A percentile compares a stretch with the other conserved stretches of the same genome.
These are phyloP conservation scores for Noctuana brunneofusca DNA, from an alignment of 2,888 invertebrate genomes.

Conservation along the genomic window DNA sequence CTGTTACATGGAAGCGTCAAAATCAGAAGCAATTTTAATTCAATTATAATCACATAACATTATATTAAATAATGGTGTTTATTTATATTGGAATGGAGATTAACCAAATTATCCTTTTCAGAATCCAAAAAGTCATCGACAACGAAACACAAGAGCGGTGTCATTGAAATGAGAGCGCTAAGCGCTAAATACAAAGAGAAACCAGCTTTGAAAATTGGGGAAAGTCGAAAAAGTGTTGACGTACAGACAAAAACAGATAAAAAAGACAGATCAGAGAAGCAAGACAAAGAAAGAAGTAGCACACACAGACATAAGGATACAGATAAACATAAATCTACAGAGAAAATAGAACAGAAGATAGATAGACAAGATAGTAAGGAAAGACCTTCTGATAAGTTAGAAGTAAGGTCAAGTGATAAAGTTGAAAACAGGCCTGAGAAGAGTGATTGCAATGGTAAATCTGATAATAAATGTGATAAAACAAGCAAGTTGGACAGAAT, in stretches of 20 bases:
- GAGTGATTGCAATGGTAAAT: not conserved
- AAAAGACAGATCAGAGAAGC: constrained; percentile 47
- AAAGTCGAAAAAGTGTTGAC: constrained; percentile 64
- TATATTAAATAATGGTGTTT: not conserved
- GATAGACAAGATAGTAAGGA: constrained; percentile 31
- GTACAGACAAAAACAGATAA: constrained; percentile 54
- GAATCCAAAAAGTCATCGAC: constrained; percentile 60
- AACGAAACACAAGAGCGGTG: constrained; percentile 71
- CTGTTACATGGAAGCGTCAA: no score
- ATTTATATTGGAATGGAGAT: not conserved
- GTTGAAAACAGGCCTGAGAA: constrained; percentile 37
- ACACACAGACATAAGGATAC: constrained; percentile 55
- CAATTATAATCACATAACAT: no score
- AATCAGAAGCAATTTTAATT: no score
- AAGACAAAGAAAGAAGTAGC: constrained; percentile 44
- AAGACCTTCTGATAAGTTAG: constrained; percentile 34
- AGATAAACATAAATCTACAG: constrained; percentile 40
- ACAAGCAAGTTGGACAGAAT: constrained; percentile 1
- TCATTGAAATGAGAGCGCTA: constrained; percentile 78
- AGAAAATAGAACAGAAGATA: constrained; percentile 35
- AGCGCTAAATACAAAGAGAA: constrained; percentile 74
- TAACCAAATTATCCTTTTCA: constrained; percentile 42
- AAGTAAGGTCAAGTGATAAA: constrained; percentile 36
- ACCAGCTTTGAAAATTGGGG: constrained; percentile 60
- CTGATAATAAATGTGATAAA: constrained; percentile 32